Base-by-base conservation (phyloP, 1,140 invertebrate species). In the Cotesia typhae region DNA sequence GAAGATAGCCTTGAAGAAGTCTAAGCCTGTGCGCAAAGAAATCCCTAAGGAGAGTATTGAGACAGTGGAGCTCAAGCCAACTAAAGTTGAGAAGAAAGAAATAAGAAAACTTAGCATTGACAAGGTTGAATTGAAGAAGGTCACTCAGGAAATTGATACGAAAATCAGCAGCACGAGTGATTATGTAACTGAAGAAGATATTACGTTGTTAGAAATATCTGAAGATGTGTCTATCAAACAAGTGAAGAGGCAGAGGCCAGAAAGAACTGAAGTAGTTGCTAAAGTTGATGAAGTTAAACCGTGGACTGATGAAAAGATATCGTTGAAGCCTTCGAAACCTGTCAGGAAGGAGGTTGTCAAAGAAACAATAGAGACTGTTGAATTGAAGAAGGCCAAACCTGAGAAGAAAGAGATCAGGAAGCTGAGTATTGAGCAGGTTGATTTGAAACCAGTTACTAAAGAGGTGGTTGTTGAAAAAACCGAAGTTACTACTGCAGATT, bases 221-320 rank as follows among this genome's bases (percentile, higher is more conserved):
- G 73, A 74, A 64, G 74, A 70, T 0, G 66, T 73, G 53, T 65
- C 71, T 36, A 12, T 66, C 1, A 77, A 73, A 69, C 79, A 59
- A 67, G 3, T 35, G 2, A 76, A 67, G 7, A 66, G 74, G 67
- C 63, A 55, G 59, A 67, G 72, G 67, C 59, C 55, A 61, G 53
- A 78, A 57, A 77, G 80, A 17, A 79, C 75, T 37, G 84, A 80
- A 65, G 82, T 70, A 14, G 75, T 4, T 81, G 84, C 77, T 73
- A 78, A 70, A 73, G 80, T 17, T 76, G 85, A 81, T 77, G 80
- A 78, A 75, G 79, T 35, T 9, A 87, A 86, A 65, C 83, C 84
- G 17, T 90, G 89, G 88, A 90, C 84, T 41, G 86, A 90, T 77
- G 89, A 91, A 82, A 83, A 81, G 79, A 77, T 79, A 28, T 41